Base-by-base conservation (phyloP, 1,140 invertebrate species). In the Dendroctonus valens region DNA sequence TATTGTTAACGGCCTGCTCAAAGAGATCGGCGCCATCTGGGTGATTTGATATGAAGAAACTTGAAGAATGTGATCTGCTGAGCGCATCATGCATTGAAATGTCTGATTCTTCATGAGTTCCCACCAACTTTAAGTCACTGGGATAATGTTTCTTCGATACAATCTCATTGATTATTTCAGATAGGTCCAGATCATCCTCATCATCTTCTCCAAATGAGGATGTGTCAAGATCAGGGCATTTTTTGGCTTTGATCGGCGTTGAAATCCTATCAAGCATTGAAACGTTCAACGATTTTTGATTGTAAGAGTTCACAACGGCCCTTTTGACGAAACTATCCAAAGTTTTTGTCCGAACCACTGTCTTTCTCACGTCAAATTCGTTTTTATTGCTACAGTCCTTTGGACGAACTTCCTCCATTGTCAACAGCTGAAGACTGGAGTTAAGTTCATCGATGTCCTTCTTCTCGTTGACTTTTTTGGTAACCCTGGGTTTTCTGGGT, bases 91-190 rank as follows among this genome's bases (percentile, higher is more conserved):
- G 26, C 26, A 26, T 26, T 26, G 3, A 26, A 26, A 26, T 3
- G 26, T 26, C 26, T 1, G 26, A 26, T 26, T 3, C 26, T 26
- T 26, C 26, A 26, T 1, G 26, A 26, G 26, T 26, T 26, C 1
- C 1, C 1, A 26, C 26, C 26, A 26, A 6, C 9, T 55, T 59
- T 5, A 55, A 59, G n/a, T 9, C 58, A 67, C 14, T 65, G 12
- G 52, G 57, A 51, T 41, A 61, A 14, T 41, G 39, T 53, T 60
- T 40, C 15, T 14, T 62, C 3, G 73, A 74, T 0, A 85, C 75
- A 14, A 87, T 87, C 39, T 80, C 77, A 14, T 87, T 82, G 6
- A 88, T 80, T 66, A 89, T 83, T 52, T 82, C 79, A 0, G 86
- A 87, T 70, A 89, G 74, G 62, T 89, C 79, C 8, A 79, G 79